Percentiles rank a stretch among this genome's conserved stretches.
Evolutionary conservation across 2,113 vertebrate genomes (phyloP).

Genomic region (Lates calcarifer): DNA sequence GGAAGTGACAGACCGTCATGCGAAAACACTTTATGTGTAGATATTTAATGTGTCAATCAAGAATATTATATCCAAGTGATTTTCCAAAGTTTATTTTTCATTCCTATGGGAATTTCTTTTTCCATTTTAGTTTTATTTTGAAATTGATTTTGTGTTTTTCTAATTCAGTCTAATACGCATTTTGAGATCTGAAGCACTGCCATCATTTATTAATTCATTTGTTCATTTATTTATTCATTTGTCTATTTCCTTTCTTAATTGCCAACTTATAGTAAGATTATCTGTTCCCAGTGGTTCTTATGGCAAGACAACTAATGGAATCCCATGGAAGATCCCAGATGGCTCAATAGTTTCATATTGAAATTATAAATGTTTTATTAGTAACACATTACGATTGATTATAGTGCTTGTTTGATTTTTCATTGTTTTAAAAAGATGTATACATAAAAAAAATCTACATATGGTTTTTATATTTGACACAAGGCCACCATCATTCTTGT

Average conservation of each 20-base stretch:
- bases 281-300: conserved; percentile 33
- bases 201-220: conserved; percentile 29
- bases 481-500: neutral
- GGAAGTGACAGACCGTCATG: neutral
- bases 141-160: neutral
- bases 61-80: neutral
- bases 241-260: conserved; percentile 30
- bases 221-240: conserved; percentile 12
- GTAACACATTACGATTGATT: neutral
- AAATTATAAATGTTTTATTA: conserved; percentile 17
- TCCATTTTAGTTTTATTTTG: neutral
- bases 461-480: neutral
- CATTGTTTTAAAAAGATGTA: neutral
- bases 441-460: neutral
- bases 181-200: neutral
- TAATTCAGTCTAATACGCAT: neutral
- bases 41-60: conserved; percentile 10
- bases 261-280: neutral
- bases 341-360: conserved; percentile 19
- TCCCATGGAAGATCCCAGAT: conserved; percentile 25
- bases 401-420: conserved; percentile 11
- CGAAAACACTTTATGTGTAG: neutral
- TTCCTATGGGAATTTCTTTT: neutral
- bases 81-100: neutral
- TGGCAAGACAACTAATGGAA: conserved; percentile 45